phyloP scores from a whole-genome alignment of 2,113 vertebrate genomes.

The Oreochromis tanganicae region DNA sequence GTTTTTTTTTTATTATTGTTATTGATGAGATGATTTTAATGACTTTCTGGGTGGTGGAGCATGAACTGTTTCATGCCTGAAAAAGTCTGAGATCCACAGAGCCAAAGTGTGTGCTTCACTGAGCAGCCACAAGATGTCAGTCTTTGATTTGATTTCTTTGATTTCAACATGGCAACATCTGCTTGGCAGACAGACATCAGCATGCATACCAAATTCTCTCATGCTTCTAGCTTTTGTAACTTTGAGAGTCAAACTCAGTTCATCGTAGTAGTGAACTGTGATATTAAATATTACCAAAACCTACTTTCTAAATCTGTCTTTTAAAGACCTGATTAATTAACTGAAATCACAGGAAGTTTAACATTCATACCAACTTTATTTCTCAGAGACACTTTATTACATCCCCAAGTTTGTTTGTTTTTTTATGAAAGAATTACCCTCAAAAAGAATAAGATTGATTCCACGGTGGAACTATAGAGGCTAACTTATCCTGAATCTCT shows the following conservation, averaged over 20 bases:
- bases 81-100: neutral
- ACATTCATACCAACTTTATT: neutral
- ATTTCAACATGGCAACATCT: neutral
- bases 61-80: neutral
- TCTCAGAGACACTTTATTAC: neutral
- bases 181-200: neutral
- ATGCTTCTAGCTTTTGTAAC: neutral
- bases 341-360: neutral
- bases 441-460: neutral
- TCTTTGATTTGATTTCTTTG: conserved; percentile 6
- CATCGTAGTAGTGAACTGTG: neutral
- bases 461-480: neutral
- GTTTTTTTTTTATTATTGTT: neutral
- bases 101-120: neutral
- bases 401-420: neutral
- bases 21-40: neutral
- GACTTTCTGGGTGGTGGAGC: neutral
- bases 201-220: neutral
- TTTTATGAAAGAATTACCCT: neutral
- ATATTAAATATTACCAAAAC: neutral
- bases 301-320: neutral
- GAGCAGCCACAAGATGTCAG: conserved; percentile 52
- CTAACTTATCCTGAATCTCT: neutral
- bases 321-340: neutral
- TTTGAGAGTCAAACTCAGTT: neutral